A percentile compares a stretch with the other conserved stretches of the same genome.
phyloP scores from a whole-genome alignment of 2,888 invertebrate genomes.

The Coelopa pilipes region DNA sequence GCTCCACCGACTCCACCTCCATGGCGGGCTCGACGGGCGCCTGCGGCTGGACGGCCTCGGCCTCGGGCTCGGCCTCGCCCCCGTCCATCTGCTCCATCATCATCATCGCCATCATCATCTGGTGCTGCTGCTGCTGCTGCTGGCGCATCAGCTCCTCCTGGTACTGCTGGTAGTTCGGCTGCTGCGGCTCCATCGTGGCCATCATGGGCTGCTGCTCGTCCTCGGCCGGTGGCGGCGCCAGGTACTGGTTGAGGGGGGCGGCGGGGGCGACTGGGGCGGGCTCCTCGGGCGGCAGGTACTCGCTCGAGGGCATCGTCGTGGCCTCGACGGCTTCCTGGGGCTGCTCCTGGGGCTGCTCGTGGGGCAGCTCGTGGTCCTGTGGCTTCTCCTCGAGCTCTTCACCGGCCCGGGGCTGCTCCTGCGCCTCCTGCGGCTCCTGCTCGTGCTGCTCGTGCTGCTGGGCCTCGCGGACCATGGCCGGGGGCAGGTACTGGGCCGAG shows the following conservation, averaged over 20 bases:
- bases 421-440: conserved; percentile 32
- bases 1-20: conserved; percentile 43
- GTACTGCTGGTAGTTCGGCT: conserved; percentile 46
- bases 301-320: no score
- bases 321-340: conserved; percentile 22
- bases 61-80: neutral
- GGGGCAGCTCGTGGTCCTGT: conserved; percentile 45
- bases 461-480: conserved; percentile 31
- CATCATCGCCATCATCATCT: conserved; percentile 44
- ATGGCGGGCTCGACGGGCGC: conserved; percentile 33
- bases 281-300: no score
- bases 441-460: conserved; percentile 52
- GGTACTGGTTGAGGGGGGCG: neutral
- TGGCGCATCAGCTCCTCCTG: conserved; percentile 44
- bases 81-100: conserved; percentile 32
- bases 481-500: conserved; percentile 47
- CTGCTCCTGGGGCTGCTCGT: conserved; percentile 46
- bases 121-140: conserved; percentile 34
- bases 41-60: conserved; percentile 14
- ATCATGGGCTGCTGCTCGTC: conserved; percentile 46
- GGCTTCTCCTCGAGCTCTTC: conserved; percentile 41
- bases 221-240: conserved; percentile 36
- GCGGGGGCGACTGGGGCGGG: no score
- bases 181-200: conserved; percentile 28
- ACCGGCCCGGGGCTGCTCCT: conserved; percentile 34